These are phyloP conservation scores for Acipenser transmontanus DNA, from an alignment of 2,797 vertebrate genomes.

Conservation along the genomic window DNA sequence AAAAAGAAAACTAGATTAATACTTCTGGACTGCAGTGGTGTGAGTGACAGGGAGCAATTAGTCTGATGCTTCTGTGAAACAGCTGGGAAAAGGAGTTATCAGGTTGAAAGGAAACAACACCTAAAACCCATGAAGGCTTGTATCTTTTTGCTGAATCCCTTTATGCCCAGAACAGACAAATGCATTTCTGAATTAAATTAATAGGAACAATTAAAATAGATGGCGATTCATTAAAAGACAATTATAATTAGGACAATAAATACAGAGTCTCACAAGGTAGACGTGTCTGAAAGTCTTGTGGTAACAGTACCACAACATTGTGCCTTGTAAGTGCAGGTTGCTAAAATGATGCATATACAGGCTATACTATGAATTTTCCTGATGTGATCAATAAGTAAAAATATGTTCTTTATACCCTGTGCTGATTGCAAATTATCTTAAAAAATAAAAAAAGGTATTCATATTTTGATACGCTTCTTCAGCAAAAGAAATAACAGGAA, in stretches of 20 bases:
- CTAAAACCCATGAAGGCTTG: neutral
- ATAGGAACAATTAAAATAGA: conserved; percentile 9
- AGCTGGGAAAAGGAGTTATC: neutral
- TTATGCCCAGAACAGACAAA: neutral
- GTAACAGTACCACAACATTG: too few species aligned
- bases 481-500: conserved; percentile 19
- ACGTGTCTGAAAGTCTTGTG: too few species aligned
- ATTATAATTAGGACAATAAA: too few species aligned
- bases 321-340: too few species aligned
- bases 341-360: too few species aligned
- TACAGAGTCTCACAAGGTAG: too few species aligned
- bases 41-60: conserved; percentile 19
- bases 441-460: conserved; percentile 60
- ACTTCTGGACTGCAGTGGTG: conserved; percentile 10
- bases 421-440: conserved; percentile 51
- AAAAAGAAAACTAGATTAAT: conserved; percentile 6
- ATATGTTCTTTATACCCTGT: conserved; percentile 54
- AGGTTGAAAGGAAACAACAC: neutral
- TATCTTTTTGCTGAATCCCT: neutral
- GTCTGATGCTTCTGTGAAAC: neutral
- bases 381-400: conserved; percentile 42
- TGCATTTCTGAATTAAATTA: conserved; percentile 48
- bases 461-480: conserved; percentile 54
- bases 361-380: too few species aligned
- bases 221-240: too few species aligned